These are phyloP conservation scores for Ferrisia virgata DNA, from an alignment of 2,888 invertebrate species.

Conservation along the genomic window DNA sequence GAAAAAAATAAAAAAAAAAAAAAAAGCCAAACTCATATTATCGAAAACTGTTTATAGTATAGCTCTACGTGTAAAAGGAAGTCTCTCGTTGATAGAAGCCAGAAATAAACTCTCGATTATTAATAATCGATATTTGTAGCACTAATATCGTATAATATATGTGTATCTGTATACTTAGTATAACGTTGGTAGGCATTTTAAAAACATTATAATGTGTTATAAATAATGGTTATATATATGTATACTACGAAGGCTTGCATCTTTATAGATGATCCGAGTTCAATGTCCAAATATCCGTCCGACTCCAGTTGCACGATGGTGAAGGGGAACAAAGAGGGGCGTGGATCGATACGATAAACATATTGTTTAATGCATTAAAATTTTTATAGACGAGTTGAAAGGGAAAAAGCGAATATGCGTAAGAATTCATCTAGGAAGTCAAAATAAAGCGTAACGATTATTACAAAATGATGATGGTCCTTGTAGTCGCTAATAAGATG, in stretches of 20 bases:
- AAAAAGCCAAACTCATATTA: too few relatives aligned
- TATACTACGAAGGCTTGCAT: neutral
- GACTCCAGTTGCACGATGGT: neutral
- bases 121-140: too few relatives aligned
- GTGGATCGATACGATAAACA: too few relatives aligned
- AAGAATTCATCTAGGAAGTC: conserved; percentile 31
- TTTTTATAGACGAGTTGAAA: neutral
- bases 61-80: neutral
- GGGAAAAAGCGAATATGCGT: neutral
- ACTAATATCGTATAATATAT: neutral
- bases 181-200: neutral
- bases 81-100: neutral
- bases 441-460: conserved; percentile 39
- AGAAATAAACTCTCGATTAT: neutral
- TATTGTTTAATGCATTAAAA: neutral
- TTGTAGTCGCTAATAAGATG: conserved; percentile 40
- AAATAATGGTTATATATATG: too few relatives aligned
- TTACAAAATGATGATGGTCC: conserved; percentile 36
- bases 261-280: neutral
- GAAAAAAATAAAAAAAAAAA: too few relatives aligned
- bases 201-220: neutral
- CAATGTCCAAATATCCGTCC: neutral
- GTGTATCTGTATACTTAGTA: too few relatives aligned
- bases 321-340: neutral
- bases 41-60: neutral